Evolutionary conservation across 2,797 vertebrate species (phyloP).

Genomic region (Melanotaenia parkinsoni): DNA sequence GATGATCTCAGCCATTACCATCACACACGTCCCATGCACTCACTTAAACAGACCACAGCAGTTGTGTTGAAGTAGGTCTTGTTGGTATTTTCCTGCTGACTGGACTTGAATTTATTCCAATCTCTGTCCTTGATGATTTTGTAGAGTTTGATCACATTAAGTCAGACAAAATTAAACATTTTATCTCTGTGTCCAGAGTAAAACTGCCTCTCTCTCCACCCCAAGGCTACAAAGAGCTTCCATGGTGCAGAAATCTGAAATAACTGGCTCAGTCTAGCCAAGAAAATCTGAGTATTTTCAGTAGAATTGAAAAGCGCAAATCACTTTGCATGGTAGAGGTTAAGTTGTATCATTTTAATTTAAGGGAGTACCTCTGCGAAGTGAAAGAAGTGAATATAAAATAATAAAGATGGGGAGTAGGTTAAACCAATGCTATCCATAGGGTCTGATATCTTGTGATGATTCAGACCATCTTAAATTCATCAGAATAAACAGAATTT

Average conservation of each 20-base stretch:
- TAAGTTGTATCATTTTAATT: background rate
- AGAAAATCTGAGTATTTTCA: background rate
- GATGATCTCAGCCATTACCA: slow-evolving; percentile 47
- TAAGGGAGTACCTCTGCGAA: too few relatives aligned
- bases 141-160: background rate
- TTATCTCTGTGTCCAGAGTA: background rate
- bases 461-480: background rate
- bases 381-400: background rate
- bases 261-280: background rate
- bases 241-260: background rate
- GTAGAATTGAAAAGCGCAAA: background rate
- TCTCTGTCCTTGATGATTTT: slow-evolving; percentile 4
- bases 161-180: background rate
- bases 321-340: background rate
- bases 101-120: background rate
- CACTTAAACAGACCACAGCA: background rate
- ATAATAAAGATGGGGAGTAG: background rate
- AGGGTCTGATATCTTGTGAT: background rate
- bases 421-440: background rate
- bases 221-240: background rate
- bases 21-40: slow-evolving; percentile 23
- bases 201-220: background rate
- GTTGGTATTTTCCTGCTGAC: background rate
- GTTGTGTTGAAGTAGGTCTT: background rate
- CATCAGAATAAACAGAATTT: too few relatives aligned